phyloP scores from a whole-genome alignment of 2,888 invertebrate genomes.

The Tinea semifulvella region DNA sequence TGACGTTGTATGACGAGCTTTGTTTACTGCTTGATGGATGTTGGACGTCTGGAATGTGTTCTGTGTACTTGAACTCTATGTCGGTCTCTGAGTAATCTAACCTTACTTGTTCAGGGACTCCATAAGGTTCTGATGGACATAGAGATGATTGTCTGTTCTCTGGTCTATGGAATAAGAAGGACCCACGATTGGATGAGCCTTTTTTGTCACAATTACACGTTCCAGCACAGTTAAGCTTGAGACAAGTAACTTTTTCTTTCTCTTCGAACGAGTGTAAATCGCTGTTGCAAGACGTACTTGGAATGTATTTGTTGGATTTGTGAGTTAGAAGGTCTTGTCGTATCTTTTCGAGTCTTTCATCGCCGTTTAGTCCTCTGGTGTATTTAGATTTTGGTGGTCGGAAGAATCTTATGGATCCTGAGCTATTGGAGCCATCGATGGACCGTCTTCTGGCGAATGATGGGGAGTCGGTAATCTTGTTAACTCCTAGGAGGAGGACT shows the following conservation, averaged over 20 bases:
- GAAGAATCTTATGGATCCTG: conserved; percentile 53
- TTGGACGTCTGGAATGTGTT: conserved; percentile 45
- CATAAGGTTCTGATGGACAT: conserved; percentile 40
- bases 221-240: conserved; percentile 46
- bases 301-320: conserved; percentile 54
- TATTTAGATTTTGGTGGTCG: conserved; percentile 56
- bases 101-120: conserved; percentile 25
- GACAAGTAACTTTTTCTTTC: conserved; percentile 24
- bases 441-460: conserved; percentile 48
- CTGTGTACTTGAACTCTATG: conserved; percentile 58
- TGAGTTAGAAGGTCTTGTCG: conserved; percentile 52
- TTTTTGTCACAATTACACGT: conserved; percentile 48
- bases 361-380: conserved; percentile 52
- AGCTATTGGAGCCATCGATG: conserved; percentile 37
- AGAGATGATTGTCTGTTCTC: conserved; percentile 41
- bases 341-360: conserved; percentile 55
- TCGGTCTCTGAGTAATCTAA: conserved; percentile 53
- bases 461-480: conserved; percentile 62
- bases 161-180: conserved; percentile 52
- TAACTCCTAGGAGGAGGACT: conserved; percentile 69
- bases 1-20: conserved; percentile 45
- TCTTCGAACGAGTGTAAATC: conserved; percentile 10
- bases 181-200: conserved; percentile 46
- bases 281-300: conserved; percentile 25
- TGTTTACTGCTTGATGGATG: conserved; percentile 56